phyloP scores from a whole-genome alignment of 2,888 invertebrate genomes.

The Temnothorax unifasciatus region DNA sequence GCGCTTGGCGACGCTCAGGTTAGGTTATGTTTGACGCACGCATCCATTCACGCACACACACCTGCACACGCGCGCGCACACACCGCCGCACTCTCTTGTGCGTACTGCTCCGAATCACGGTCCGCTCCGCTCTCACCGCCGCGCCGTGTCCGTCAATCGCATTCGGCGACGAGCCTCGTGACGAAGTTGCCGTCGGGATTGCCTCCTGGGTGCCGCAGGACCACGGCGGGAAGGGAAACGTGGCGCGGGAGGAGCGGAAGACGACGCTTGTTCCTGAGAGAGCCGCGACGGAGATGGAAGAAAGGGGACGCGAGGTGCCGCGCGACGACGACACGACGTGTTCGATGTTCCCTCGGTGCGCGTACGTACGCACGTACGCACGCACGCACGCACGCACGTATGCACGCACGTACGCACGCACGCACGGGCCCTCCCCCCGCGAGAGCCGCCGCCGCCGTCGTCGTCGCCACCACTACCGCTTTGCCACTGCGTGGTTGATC shows the following conservation, averaged over 20 bases:
- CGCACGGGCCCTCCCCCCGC: conserved; percentile 21
- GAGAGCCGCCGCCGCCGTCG: conserved; percentile 17
- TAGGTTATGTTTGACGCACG: conserved; percentile 50
- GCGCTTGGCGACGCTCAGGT: conserved; percentile 33
- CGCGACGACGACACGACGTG: neutral
- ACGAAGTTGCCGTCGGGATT: conserved; percentile 23
- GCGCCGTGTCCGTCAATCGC: conserved; percentile 64
- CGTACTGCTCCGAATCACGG: conserved; percentile 12
- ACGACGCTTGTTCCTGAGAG: conserved; percentile 63
- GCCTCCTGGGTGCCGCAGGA: neutral
- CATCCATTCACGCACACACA: conserved; percentile 19
- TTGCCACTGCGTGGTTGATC: conserved; percentile 22
- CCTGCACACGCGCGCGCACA: neutral
- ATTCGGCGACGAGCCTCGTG: conserved; percentile 68
- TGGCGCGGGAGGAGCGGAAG: neutral
- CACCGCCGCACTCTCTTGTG: neutral
- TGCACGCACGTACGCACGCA: conserved; percentile 24
- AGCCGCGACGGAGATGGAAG: conserved; percentile 21
- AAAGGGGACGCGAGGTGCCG: neutral
- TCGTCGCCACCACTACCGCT: conserved; percentile 39
- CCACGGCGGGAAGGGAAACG: neutral
- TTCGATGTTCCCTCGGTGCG: conserved; percentile 16
- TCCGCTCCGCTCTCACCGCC: conserved; percentile 29
- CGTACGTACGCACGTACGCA: conserved; percentile 21
- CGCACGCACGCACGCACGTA: conserved; percentile 17